These are phyloP conservation scores for Accipiter virgatus DNA, from an alignment of 2,113 vertebrate genomes.

Conservation along the genomic window DNA sequence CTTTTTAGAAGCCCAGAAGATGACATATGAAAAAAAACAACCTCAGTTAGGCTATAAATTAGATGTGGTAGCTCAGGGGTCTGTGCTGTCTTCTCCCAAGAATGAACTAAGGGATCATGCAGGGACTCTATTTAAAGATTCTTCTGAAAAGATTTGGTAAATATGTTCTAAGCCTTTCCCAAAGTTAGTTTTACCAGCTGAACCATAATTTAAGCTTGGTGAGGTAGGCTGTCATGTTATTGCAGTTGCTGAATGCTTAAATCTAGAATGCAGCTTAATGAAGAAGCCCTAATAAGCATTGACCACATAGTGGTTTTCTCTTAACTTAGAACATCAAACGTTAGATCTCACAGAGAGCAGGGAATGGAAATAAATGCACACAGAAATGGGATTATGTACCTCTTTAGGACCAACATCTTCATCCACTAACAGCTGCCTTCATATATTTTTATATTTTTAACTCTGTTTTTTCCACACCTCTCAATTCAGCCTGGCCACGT, in stretches of 20 bases:
- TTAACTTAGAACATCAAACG: not conserved
- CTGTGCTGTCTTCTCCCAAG: not conserved
- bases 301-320: not conserved
- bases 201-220: not conserved
- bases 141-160: not conserved
- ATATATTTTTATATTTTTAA: not conserved
- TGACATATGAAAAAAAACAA: not conserved
- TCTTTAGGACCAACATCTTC: not conserved
- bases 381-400: not conserved
- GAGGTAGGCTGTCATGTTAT: not conserved
- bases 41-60: not conserved
- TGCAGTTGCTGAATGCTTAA: not conserved
- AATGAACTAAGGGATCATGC: not conserved
- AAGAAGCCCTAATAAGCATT: not conserved
- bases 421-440: not conserved
- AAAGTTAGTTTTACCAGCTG: not conserved
- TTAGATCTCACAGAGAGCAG: not conserved
- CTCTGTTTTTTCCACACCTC: not conserved
- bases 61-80: not conserved
- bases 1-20: not conserved
- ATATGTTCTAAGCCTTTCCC: not conserved
- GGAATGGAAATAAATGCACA: not conserved
- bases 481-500: not conserved
- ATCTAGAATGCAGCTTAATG: not conserved
- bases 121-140: not conserved